phyloP scores from a whole-genome alignment of 53 echinoderm and acorn worm genomes.

The Crossaster papposus region DNA sequence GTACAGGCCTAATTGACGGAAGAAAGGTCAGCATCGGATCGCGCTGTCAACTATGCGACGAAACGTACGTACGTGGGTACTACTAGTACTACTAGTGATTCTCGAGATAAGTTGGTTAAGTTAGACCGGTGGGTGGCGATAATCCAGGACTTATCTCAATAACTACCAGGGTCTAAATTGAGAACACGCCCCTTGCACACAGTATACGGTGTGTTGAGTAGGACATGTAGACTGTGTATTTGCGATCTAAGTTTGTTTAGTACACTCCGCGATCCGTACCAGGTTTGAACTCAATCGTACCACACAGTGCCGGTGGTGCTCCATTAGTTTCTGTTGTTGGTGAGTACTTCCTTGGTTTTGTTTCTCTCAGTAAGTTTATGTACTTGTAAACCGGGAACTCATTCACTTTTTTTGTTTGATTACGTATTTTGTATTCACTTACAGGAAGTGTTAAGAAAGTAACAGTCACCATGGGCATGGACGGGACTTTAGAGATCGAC shows the following conservation, averaged over 20 bases:
- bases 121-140: conserved; percentile 1
- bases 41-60: neutral
- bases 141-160: conserved; percentile 16
- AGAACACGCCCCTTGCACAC: neutral
- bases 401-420: neutral
- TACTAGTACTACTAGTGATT: neutral
- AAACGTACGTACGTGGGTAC: neutral
- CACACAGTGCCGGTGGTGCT: neutral
- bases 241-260: neutral
- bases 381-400: neutral
- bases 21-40: neutral
- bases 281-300: neutral
- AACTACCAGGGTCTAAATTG: conserved; percentile 31
- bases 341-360: neutral
- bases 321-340: neutral
- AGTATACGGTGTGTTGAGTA: neutral
- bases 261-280: neutral
- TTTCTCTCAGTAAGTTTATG: neutral
- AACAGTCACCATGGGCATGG: conserved; percentile 67
- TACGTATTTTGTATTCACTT: neutral
- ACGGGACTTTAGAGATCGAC: conserved; percentile 56
- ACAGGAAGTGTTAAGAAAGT: conserved; percentile 60
- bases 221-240: neutral
- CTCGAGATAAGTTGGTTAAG: conserved; percentile 18
- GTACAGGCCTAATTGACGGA: neutral